Percentiles rank a stretch among this genome's conserved stretches.
These are phyloP conservation scores for Gandaritis pyraliata DNA, from an alignment of 2,888 invertebrate genomes.

Conservation along the genomic window DNA sequence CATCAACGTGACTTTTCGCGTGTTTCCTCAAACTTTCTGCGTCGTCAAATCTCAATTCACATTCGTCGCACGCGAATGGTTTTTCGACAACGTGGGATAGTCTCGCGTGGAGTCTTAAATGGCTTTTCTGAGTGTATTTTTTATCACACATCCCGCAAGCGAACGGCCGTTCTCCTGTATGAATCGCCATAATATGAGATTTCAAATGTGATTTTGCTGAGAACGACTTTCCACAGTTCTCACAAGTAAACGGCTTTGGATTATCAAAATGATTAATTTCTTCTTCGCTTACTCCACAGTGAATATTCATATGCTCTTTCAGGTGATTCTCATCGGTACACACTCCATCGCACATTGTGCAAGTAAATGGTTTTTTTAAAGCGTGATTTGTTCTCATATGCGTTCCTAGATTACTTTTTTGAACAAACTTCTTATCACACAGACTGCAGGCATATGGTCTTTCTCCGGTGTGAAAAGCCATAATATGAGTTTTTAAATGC, in stretches of 20 bases:
- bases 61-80: constrained; percentile 21
- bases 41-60: constrained; percentile 24
- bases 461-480: constrained; percentile 19
- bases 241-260: constrained; percentile 12
- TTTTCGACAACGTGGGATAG: constrained; percentile 23
- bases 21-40: constrained; percentile 18
- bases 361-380: constrained; percentile 8
- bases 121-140: constrained; percentile 28
- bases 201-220: constrained; percentile 22
- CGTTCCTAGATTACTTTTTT: constrained; percentile 17
- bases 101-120: constrained; percentile 20
- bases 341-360: constrained; percentile 1
- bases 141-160: constrained; percentile 24
- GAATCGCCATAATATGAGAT: constrained; percentile 28
- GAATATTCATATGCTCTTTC: constrained; percentile 14
- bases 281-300: not conserved
- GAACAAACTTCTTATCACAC: constrained; percentile 20
- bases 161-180: constrained; percentile 25
- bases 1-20: constrained; percentile 8
- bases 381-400: constrained; percentile 15
- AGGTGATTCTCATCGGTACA: constrained; percentile 6
- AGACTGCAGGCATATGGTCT: constrained; percentile 9
- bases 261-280: not conserved
- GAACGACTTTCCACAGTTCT: constrained; percentile 18
- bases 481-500: constrained; percentile 29